Evolutionary conservation across 2,888 invertebrate genomes (phyloP), one percentile per base, ranked within the genome.

Genomic region (Dorcus hopei): DNA sequence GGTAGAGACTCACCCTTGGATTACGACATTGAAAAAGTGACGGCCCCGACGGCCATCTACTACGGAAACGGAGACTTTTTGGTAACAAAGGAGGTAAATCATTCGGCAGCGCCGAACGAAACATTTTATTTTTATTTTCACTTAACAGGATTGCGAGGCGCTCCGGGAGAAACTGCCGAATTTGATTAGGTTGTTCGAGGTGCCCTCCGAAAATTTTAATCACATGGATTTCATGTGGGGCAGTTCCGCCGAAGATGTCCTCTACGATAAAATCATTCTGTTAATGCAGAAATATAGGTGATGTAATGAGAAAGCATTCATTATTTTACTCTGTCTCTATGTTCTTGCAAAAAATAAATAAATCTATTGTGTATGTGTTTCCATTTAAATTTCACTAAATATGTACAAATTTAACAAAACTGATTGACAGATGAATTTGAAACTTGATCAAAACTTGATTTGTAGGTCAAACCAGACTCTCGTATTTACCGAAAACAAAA

Each of bases 141-240:
- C 26, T 33, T 33, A 33, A 33, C 65, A 82, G 81, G 88, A 88
- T 69, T 83, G 87, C 2, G 78, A 82, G 54, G 79, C 78, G 57
- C 72, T 88, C 23, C 82, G 80, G 42, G 73, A 70, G 9, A 79
- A 80, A 72, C 80, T 83, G 61, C 85, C 82, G 56, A 85, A 80
- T 65, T 77, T 82, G 45, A 80, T 83, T 3, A 83, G 82, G 9
- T 80, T 82, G 62, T 85, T 84, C 74, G 74, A 81, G 47, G 81
- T 90, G 8, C 80, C 83, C 0, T 76, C 82, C 68, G 68, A 77
- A 2, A 75, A 77, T 5, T 90, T 88, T 69, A 88, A 85, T 70
- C 90, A 90, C 72, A 70, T 89, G 60, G 90, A 90, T 71, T 90
- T 88, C 70, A 77, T 87, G 63, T 88, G 86, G 84, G 89, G 83